These are phyloP conservation scores for Zenarchopterus dispar DNA, from an alignment of 2,797 vertebrate genomes.

Conservation along the genomic window DNA sequence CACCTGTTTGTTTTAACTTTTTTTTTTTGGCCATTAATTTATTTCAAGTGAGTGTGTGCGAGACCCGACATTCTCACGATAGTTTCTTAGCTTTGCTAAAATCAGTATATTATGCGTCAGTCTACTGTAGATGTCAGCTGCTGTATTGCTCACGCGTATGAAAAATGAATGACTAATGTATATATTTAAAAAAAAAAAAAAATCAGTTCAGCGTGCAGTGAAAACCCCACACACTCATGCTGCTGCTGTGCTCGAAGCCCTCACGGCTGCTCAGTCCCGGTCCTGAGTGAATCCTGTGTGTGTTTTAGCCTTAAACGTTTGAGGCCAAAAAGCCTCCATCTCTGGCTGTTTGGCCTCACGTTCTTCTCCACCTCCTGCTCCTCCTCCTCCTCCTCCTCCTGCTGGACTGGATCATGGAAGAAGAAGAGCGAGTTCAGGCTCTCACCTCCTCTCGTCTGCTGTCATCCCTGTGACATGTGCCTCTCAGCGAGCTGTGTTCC, in stretches of 20 bases:
- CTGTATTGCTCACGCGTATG: constrained; percentile 50
- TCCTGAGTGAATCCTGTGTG: constrained; percentile 39
- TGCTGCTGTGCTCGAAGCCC: constrained; percentile 39
- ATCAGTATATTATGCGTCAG: constrained; percentile 47
- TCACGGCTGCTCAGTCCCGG: constrained; percentile 52
- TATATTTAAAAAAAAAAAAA: constrained; percentile 2
- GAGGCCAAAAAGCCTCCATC: constrained; percentile 4
- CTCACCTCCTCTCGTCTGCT: constrained; percentile 36
- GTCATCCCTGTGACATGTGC: constrained; percentile 52
- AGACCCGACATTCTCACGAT: constrained; percentile 19
- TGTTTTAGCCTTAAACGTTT: constrained; percentile 52
- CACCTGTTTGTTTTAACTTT: constrained; percentile 15
- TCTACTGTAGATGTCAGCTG: constrained; percentile 60
- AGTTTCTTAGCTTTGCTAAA: constrained; percentile 43
- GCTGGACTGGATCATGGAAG: constrained; percentile 27
- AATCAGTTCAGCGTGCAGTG: constrained; percentile 54
- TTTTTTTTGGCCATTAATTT: constrained; percentile 23
- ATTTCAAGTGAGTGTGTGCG: constrained; percentile 4
- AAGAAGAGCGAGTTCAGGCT: constrained; percentile 46
- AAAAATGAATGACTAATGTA: constrained; percentile 54
- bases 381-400: constrained; percentile 25
- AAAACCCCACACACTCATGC: constrained; percentile 28
- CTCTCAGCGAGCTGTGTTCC: constrained; percentile 34
- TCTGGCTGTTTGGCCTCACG: constrained; percentile 22
- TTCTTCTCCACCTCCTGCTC: constrained; percentile 20